A percentile compares a stretch with the other conserved stretches of the same genome.
These are phyloP conservation scores for Rhynchophorus ferrugineus DNA, from an alignment of 1,140 invertebrate species.

Conservation along the genomic window DNA sequence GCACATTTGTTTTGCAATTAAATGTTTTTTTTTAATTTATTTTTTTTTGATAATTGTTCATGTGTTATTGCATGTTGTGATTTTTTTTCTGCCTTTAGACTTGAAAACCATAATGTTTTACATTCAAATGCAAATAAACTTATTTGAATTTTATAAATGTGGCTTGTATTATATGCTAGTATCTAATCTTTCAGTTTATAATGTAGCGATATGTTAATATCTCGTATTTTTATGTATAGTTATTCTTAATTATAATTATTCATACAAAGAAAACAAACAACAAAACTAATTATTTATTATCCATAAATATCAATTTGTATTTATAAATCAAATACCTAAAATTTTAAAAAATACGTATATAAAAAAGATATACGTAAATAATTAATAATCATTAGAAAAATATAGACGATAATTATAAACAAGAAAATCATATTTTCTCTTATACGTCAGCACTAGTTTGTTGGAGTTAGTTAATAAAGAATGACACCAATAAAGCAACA, in stretches of 20 bases:
- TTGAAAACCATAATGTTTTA: constrained; percentile 9
- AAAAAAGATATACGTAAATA: too few species aligned
- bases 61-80: constrained; percentile 17
- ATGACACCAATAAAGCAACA: too few species aligned
- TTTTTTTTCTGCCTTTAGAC: constrained; percentile 13
- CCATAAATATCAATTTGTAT: too few species aligned
- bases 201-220: constrained; percentile 13
- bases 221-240: constrained; percentile 3
- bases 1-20: constrained; percentile 15
- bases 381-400: too few species aligned
- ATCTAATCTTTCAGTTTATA: background rate
- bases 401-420: too few species aligned
- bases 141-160: constrained; percentile 14
- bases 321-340: too few species aligned
- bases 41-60: constrained; percentile 6
- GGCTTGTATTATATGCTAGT: background rate
- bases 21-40: constrained; percentile 14
- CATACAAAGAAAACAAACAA: too few species aligned
- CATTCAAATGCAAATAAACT: constrained; percentile 32
- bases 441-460: too few species aligned
- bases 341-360: too few species aligned
- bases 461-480: too few species aligned
- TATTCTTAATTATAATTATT: constrained; percentile 7
- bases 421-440: too few species aligned
- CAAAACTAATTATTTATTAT: too few species aligned